phyloP scores from a whole-genome alignment of 2,113 vertebrate species.

The Abramis brama region DNA sequence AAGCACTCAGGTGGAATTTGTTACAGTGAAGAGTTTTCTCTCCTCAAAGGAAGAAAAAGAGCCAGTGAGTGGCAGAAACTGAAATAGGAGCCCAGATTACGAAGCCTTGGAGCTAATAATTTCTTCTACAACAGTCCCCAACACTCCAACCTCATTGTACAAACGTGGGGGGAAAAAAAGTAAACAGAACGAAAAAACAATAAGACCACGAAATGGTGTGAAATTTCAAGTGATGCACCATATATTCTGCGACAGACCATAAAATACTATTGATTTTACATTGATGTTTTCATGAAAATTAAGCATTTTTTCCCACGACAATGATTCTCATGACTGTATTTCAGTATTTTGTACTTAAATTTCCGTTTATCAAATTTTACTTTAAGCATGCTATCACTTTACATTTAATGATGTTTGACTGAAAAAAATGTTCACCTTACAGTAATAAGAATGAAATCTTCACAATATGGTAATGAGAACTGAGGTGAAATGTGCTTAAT shows the following conservation, averaged over 20 bases:
- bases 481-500: neutral
- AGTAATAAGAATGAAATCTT: neutral
- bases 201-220: neutral
- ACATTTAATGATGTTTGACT: neutral
- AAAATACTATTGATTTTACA: neutral
- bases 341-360: neutral
- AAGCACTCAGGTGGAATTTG: conserved; percentile 39
- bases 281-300: neutral
- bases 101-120: conserved; percentile 7
- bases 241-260: neutral
- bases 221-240: neutral
- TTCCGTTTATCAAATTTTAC: neutral
- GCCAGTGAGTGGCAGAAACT: conserved; percentile 4
- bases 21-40: conserved; percentile 10
- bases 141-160: neutral
- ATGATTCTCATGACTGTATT: neutral
- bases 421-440: neutral
- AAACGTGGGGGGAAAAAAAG: neutral
- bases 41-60: conserved; percentile 28
- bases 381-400: neutral
- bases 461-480: neutral
- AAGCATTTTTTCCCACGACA: neutral
- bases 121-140: neutral
- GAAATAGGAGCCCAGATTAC: conserved; percentile 32
- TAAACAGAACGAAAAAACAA: neutral